Conservation (phyloP, 2,797 vertebrate species). For the Anniella stebbinsi region DNA sequence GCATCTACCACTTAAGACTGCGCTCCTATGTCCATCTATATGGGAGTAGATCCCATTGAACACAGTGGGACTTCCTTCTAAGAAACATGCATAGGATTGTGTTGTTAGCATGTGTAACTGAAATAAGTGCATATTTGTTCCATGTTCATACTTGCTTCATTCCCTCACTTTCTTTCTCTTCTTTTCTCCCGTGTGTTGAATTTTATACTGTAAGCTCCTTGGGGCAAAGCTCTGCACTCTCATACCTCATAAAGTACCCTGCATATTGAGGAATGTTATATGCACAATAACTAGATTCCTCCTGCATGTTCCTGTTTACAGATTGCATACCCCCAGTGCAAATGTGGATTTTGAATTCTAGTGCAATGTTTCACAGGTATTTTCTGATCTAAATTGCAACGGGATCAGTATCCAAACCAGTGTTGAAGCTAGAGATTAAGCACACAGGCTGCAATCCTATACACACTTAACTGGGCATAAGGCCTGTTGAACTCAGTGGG, state of each 20-base stretch:
- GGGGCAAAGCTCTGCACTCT: not conserved
- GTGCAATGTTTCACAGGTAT: not conserved
- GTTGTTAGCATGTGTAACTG: not conserved
- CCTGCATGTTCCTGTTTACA: not conserved
- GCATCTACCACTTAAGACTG: not conserved
- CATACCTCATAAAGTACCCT: not conserved
- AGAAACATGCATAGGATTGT: not conserved
- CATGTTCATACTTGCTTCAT: not conserved
- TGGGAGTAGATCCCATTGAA: not conserved
- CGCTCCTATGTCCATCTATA: not conserved
- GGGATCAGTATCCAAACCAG: too few relatives aligned
- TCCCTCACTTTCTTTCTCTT: not conserved
- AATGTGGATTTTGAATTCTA: not conserved
- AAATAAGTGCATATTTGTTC: not conserved
- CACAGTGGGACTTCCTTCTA: not conserved
- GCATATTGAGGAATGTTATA: not conserved
- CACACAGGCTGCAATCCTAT: not conserved
- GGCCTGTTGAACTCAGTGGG: not conserved
- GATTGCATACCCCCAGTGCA: not conserved
- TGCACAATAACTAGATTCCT: not conserved
- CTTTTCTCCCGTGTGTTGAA: not conserved
- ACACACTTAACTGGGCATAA: not conserved
- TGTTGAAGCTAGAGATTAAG: not conserved
- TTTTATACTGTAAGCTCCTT: not conserved
- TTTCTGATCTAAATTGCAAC: not conserved